phyloP scores from a whole-genome alignment of 1,140 invertebrate genomes.

The Euura lappo region DNA sequence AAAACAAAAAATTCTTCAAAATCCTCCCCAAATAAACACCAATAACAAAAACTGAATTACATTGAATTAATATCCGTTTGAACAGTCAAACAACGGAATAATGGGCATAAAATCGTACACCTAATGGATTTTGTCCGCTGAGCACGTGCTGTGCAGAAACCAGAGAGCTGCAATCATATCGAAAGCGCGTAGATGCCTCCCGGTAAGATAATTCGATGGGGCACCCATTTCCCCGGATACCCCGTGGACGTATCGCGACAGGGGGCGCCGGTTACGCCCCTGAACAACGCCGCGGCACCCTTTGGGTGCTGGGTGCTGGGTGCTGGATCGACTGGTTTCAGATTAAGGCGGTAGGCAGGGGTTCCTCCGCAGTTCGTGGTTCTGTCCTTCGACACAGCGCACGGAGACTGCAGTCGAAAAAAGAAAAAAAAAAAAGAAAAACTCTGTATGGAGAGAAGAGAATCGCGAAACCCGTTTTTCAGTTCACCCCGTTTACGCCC shows the following conservation, averaged over 20 bases:
- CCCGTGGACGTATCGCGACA: background rate
- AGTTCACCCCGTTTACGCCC: background rate
- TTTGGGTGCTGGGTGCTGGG: background rate
- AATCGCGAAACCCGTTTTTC: background rate
- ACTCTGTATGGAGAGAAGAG: background rate
- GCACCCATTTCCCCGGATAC: background rate
- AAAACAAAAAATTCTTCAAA: too few relatives aligned
- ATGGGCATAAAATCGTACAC: background rate
- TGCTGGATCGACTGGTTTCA: too few relatives aligned
- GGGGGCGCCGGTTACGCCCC: slow-evolving; percentile 1
- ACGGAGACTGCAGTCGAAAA: too few relatives aligned
- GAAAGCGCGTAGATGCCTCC: background rate
- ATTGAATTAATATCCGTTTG: background rate
- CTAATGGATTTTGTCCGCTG: background rate
- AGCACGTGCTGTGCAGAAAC: background rate
- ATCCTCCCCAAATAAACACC: too few relatives aligned
- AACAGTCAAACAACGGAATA: background rate
- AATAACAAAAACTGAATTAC: too few relatives aligned
- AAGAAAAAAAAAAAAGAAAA: too few relatives aligned
- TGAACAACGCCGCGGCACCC: background rate
- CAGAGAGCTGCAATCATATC: background rate
- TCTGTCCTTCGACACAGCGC: too few relatives aligned
- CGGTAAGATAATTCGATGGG: slow-evolving; percentile 1
- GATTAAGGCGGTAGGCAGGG: too few relatives aligned
- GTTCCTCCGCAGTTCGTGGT: too few relatives aligned